Evolutionary conservation across 1,140 invertebrate species (phyloP), one percentile per base, ranked within the genome.

Genomic region (Papilio machaon): DNA sequence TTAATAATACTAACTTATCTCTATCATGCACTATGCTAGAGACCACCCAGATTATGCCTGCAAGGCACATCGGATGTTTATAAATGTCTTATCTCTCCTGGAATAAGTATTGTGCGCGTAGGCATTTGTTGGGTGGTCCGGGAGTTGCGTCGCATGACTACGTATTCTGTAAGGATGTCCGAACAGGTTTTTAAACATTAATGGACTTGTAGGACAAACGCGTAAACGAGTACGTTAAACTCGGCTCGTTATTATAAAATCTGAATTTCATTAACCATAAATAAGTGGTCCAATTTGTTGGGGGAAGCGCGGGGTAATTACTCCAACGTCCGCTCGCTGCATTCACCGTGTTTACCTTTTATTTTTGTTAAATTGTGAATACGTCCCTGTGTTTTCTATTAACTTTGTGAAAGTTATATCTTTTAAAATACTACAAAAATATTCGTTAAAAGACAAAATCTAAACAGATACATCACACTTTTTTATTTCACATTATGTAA

Each of bases 181-280:
- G 73, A 75, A 67, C 73, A 80, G 60, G 77, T 80, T 82, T 74
- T 75, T 74, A 54, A 76, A 73, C 79, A 82, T 81, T 84, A 83
- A 85, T 81, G 52, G 60, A 77, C 82, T 80, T 85, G 77, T 84
- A 80, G 43, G 81, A 86, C 84, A 87, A 85, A 87, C 81, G 80
- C 83, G 85, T 85, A 82, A 86, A 86, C 84, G 82, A 86, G 82
- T 81, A 79, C 77, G 81, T 81, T 81, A 87, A 86, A 84, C 82
- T 77, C 73, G 82, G 76, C 43, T 80, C 80, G 84, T 82, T 88
- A 84, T 88, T 88, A 87, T 87, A 86, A 85, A 85, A 88, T 88
- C 83, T 87, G 83, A 88, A 87, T 86, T 85, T 88, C 84, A 88
- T 87, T 88, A 88, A 85, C 84, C 83, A 87, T 87, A 87, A 88